Conservation (phyloP, 2,888 invertebrate genomes). For the Cantharis rustica region DNA sequence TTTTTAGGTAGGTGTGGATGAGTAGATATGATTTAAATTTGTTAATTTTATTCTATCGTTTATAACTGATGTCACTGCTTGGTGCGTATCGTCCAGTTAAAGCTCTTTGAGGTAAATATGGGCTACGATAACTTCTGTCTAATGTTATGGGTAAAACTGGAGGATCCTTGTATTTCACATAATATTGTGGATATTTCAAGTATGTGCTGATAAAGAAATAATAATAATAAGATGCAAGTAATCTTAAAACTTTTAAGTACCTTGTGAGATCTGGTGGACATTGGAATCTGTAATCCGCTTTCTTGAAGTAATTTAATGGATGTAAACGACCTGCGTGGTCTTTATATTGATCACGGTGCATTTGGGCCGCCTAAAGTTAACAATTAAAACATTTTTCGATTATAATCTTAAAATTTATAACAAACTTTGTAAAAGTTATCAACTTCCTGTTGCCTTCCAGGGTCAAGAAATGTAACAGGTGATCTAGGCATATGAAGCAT, state of each 20-base stretch:
- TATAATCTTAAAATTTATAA: background rate
- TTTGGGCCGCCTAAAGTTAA: constrained; percentile 60
- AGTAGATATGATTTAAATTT: background rate
- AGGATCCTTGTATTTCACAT: constrained; percentile 65
- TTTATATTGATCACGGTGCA: constrained; percentile 66
- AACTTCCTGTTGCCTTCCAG: constrained; percentile 53
- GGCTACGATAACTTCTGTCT: constrained; percentile 59
- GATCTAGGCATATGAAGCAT: constrained; percentile 49
- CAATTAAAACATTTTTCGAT: background rate
- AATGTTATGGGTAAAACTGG: constrained; percentile 59
- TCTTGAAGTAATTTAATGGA: constrained; percentile 63
- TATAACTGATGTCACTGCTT: constrained; percentile 61
- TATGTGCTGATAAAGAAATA: constrained; percentile 57
- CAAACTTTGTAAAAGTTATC: constrained; percentile 57
- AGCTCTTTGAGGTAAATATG: constrained; percentile 62
- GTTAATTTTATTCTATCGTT: constrained; percentile 42
- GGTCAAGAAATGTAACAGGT: constrained; percentile 52
- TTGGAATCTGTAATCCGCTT: constrained; percentile 59
- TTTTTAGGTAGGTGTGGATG: background rate
- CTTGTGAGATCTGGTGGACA: constrained; percentile 63
- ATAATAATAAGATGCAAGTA: background rate
- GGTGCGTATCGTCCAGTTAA: constrained; percentile 63
- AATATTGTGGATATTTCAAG: constrained; percentile 61
- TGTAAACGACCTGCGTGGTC: constrained; percentile 63
- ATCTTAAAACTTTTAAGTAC: constrained; percentile 39